Evolutionary conservation across 2,113 vertebrate genomes (phyloP), one percentile per base, ranked within the genome.

Genomic region (Oncorhynchus kisutch): DNA sequence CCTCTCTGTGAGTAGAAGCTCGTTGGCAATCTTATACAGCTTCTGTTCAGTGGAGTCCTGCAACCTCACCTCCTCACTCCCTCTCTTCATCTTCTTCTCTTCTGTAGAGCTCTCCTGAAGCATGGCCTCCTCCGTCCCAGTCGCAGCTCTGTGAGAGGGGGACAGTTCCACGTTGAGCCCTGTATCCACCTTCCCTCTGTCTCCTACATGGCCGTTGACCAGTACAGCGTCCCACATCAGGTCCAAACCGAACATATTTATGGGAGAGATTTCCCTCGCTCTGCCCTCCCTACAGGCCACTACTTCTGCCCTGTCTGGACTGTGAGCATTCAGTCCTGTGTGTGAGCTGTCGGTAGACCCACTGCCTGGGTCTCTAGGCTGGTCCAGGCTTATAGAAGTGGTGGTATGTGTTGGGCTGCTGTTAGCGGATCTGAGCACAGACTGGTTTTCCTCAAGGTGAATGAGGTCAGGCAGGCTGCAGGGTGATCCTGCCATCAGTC

Each of bases 1-100:
- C 80, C 91, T 90, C 90, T 98, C 96, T 0, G 96, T 97, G 84
- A 95, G 94, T 89, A 98, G 89, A 31, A 98, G 92, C 85, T 97
- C 96, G 22, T 70, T 80, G 7, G 94, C 94, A 0, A 96, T 94
- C 72, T 89, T 88, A 69, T 83, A 89, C 59, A 93, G 87, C 83
- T 95, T 96, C 76, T 95, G 92, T 70, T 93, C 87, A 0, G 51
- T 67, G 18, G 59, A 81, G 25, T 83, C 90, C 20, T 86, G 80
- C 0, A 82, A 65, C 60, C 69, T 82, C 3, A 49, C 78, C 75
- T 1, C 4, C 59, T 75, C 4, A 54, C 54, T 51, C 60, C 1
- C 2, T 14, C 59, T 24, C 34, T 74, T 72, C 31, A 73, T 57
- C 13, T 18, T 68, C 27, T 31, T 16, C 8, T 31, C 24, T 2